Conservation (phyloP, 2,113 vertebrate genomes). For the Zosterops japonicus region DNA sequence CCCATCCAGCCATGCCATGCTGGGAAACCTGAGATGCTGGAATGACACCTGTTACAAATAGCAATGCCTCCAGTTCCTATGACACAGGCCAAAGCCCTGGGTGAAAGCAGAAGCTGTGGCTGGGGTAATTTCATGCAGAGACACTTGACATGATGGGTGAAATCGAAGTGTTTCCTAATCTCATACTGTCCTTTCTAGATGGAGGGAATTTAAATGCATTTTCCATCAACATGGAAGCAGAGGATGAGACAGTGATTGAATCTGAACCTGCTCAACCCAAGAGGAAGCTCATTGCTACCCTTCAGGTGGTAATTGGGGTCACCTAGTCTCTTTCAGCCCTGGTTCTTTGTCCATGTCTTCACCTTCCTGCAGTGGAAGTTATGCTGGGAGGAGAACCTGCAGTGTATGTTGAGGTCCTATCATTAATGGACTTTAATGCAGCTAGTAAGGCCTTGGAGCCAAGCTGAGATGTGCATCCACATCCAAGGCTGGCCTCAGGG, state of each 20-base stretch:
- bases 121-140: neutral
- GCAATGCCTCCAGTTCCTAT: neutral
- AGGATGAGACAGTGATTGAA: constrained; percentile 66
- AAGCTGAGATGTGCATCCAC: neutral
- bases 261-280: constrained; percentile 66
- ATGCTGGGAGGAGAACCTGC: neutral
- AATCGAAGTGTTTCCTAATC: neutral
- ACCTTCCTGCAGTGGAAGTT: neutral
- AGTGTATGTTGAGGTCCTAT: neutral
- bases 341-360: neutral
- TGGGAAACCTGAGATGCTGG: neutral
- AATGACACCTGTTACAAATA: neutral
- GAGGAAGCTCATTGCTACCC: constrained; percentile 73
- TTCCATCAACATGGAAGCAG: constrained; percentile 65
- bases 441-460: neutral
- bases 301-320: constrained; percentile 69
- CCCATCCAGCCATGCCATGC: neutral
- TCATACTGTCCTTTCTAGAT: constrained; percentile 62
- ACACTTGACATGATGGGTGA: neutral
- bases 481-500: neutral
- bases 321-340: neutral
- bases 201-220: constrained; percentile 68
- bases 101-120: neutral
- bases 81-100: neutral
- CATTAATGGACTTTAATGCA: neutral